Evolutionary conservation across 2,113 vertebrate species (phyloP), one percentile per base, ranked within the genome.

Genomic region (Orcinus orca): DNA sequence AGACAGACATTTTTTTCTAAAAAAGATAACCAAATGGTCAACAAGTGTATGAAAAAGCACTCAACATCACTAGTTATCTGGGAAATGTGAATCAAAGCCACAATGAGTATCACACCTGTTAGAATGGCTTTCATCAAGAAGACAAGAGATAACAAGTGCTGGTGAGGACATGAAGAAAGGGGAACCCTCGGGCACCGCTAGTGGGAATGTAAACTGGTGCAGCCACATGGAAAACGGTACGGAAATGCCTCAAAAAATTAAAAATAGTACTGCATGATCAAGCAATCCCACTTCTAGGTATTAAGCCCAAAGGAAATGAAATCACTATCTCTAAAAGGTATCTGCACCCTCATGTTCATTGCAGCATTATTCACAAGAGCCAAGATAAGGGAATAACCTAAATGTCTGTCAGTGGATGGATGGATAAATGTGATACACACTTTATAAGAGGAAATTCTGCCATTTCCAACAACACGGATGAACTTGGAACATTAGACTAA

Each of bases 311-410:
- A 84, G 47, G 70, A 86, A 38, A 47, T 13, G 60, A 67, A 67
- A 44, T 6, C 26, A 33, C 36, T 2, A 3, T 20, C 44, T 85
- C n/a, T 44, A 18, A 44, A 6, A 17, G 1, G 31, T 6, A 26
- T 11, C 53, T 74, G 44, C 55, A 50, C 8, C 9, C 53, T 26
- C 21, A 20, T 6, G 53, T 20, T 25, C 55, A 62, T 0, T 36
- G n/a, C 25, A 36, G 33, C 31, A 23, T 50, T 38, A 53, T 3
- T 17, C 55, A 1, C 29, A 33, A 15, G 17, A 65, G 25, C 20
- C 14, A 25, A 88, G 65, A 31, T 1, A 33, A 0, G 1, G 29
- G 29, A 68, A 50, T 3, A 18, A 25, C 13, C 41, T 62, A 9
- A 47, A 68, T 17, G 53, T 71, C 29, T 47, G 18, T 53, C 33